Evolutionary conservation across 2,113 vertebrate species (phyloP).

Genomic region (Glareola pratincola): DNA sequence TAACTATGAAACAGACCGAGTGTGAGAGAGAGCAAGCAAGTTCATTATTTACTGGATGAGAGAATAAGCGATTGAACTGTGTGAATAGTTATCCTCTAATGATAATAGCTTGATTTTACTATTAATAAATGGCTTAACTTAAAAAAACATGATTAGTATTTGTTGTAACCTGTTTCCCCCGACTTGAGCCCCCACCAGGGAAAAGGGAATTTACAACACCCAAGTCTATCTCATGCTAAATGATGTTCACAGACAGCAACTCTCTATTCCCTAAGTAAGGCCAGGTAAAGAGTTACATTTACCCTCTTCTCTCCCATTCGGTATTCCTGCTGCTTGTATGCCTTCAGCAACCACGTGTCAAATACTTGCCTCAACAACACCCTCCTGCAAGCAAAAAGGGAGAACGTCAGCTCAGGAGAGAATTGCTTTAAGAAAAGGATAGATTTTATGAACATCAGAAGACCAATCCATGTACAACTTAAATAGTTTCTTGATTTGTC

Average conservation of each 20-base stretch:
- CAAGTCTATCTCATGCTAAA: background rate
- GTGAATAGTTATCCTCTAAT: background rate
- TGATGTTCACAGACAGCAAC: background rate
- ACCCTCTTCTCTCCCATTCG: constrained; percentile 79
- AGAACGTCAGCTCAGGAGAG: background rate
- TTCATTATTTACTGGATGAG: background rate
- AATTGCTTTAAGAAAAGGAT: background rate
- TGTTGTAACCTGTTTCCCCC: background rate
- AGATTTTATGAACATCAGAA: background rate
- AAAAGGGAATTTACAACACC: background rate
- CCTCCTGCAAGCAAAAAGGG: constrained; percentile 51
- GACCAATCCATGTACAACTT: background rate
- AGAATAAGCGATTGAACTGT: background rate
- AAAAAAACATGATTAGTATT: background rate
- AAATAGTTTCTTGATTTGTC: background rate
- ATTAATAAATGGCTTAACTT: background rate
- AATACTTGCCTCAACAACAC: constrained; percentile 71
- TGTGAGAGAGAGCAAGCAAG: background rate
- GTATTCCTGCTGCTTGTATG: constrained; percentile 69
- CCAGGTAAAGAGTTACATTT: background rate
- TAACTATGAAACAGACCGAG: background rate
- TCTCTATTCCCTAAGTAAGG: background rate
- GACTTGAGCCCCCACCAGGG: background rate
- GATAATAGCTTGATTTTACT: background rate
- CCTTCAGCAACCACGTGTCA: constrained; percentile 77